phyloP scores from a whole-genome alignment of 30 jellyfish, hydroid and myxozoan genomes.

The Chrysaora quinquecirrha region DNA sequence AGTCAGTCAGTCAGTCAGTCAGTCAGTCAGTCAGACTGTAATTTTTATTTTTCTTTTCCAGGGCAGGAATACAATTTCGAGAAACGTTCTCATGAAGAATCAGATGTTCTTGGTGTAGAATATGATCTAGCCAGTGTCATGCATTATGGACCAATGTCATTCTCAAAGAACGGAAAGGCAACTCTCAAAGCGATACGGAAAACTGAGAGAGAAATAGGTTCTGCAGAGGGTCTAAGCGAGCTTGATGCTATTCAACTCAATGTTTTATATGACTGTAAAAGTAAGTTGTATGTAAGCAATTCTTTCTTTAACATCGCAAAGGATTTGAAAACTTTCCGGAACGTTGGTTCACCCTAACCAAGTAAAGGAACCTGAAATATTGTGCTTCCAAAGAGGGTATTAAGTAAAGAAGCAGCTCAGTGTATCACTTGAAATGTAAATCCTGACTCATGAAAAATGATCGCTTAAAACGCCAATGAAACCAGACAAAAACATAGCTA shows the following conservation, averaged over 20 bases:
- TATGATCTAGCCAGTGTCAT: conserved; percentile 67
- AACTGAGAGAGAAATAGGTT: conserved; percentile 16
- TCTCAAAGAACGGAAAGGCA: conserved; percentile 66
- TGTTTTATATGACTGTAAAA: conserved; percentile 54
- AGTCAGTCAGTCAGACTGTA: too few species aligned
- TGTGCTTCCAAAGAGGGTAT: too few species aligned
- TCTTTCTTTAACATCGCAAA: neutral
- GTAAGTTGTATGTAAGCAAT: conserved; percentile 5
- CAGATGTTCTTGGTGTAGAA: conserved; percentile 46
- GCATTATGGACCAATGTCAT: conserved; percentile 79
- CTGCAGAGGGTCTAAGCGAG: conserved; percentile 44
- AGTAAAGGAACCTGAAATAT: too few species aligned
- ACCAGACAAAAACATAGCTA: too few species aligned
- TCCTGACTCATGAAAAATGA: too few species aligned
- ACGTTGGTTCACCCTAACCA: too few species aligned
- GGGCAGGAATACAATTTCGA: conserved; percentile 60
- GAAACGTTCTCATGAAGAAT: conserved; percentile 34
- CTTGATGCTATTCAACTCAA: conserved; percentile 66
- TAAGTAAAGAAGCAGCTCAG: too few species aligned
- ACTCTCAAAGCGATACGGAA: conserved; percentile 41
- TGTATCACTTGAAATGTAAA: too few species aligned
- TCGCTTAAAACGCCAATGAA: too few species aligned
- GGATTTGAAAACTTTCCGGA: too few species aligned
- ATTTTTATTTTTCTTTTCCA: too few species aligned
- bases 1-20: too few species aligned